Conservation (phyloP, 1,140 invertebrate species). For the Tribolium madens region DNA sequence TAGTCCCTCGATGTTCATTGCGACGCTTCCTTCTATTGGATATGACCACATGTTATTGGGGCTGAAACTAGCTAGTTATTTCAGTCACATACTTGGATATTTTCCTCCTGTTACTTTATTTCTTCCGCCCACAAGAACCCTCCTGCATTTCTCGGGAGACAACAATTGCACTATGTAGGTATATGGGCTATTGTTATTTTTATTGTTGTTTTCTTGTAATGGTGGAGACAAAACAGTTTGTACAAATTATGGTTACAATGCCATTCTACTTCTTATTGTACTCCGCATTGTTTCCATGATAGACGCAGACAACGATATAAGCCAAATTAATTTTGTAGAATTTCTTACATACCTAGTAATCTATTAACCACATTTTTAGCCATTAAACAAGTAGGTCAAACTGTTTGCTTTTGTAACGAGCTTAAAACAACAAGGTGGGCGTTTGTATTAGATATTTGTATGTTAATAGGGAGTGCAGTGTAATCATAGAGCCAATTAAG, state of each 20-base stretch:
- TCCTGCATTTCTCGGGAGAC: slow-evolving; percentile 16
- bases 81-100: slow-evolving; percentile 21
- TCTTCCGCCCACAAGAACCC: background rate
- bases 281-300: background rate
- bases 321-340: background rate
- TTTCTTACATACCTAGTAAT: background rate
- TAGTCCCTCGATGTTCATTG: background rate
- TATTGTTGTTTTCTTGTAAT: slow-evolving; percentile 26
- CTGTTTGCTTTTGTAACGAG: too few relatives aligned
- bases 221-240: slow-evolving; percentile 5
- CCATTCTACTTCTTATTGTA: background rate
- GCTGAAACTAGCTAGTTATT: slow-evolving; percentile 14
- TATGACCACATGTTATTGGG: slow-evolving; percentile 18
- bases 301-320: background rate
- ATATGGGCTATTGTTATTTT: slow-evolving; percentile 28
- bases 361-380: background rate
- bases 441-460: background rate
- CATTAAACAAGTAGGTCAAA: too few relatives aligned
- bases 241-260: slow-evolving; percentile 7
- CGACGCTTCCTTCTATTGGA: background rate
- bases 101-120: too few relatives aligned
- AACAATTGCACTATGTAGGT: slow-evolving; percentile 21
- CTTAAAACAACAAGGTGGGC: background rate
- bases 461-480: background rate
- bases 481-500: background rate